Percentiles rank a stretch among this genome's conserved stretches.
Evolutionary conservation across 2,113 vertebrate genomes (phyloP).

Genomic region (Nanorana parkeri): DNA sequence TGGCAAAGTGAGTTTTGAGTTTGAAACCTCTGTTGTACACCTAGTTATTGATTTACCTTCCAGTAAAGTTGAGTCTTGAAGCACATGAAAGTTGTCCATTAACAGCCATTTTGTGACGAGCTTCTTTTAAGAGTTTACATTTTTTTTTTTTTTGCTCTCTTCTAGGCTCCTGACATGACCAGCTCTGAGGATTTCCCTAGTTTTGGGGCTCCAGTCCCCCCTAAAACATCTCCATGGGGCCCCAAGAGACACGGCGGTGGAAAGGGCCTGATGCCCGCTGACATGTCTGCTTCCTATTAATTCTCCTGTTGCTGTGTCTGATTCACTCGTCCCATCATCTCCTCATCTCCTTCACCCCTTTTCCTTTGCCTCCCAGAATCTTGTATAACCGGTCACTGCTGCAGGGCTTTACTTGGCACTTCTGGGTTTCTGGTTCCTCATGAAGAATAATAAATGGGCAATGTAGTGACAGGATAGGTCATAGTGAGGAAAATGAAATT

Average conservation of each 20-base stretch:
- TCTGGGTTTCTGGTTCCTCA: slow-evolving; percentile 59
- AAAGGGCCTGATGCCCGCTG: slow-evolving; percentile 73
- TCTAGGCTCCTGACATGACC: slow-evolving; percentile 96
- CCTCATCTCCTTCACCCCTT: slow-evolving; percentile 66
- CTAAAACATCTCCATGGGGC: slow-evolving; percentile 94
- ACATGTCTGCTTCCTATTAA: slow-evolving; percentile 67
- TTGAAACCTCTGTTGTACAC: too few relatives aligned
- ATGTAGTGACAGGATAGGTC: slow-evolving; percentile 61
- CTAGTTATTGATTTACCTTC: too few relatives aligned
- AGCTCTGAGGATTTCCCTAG: slow-evolving; percentile 98
- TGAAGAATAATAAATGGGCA: slow-evolving; percentile 47
- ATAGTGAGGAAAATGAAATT: neutral
- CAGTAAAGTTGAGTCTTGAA: too few relatives aligned
- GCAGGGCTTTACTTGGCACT: slow-evolving; percentile 45
- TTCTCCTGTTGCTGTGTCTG: slow-evolving; percentile 74
- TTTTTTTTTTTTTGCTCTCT: neutral
- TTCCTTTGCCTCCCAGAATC: slow-evolving; percentile 64
- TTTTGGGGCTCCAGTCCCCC: slow-evolving; percentile 92
- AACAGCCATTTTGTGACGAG: too few relatives aligned
- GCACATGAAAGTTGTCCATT: too few relatives aligned
- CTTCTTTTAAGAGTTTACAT: neutral
- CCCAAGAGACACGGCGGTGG: slow-evolving; percentile 91
- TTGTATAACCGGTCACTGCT: slow-evolving; percentile 66
- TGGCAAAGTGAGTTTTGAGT: too few relatives aligned
- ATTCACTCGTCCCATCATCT: slow-evolving; percentile 73